A percentile compares a stretch with the other conserved stretches of the same genome.
phyloP scores from a whole-genome alignment of 2,888 invertebrate genomes.

The Nymphalis polychloros region DNA sequence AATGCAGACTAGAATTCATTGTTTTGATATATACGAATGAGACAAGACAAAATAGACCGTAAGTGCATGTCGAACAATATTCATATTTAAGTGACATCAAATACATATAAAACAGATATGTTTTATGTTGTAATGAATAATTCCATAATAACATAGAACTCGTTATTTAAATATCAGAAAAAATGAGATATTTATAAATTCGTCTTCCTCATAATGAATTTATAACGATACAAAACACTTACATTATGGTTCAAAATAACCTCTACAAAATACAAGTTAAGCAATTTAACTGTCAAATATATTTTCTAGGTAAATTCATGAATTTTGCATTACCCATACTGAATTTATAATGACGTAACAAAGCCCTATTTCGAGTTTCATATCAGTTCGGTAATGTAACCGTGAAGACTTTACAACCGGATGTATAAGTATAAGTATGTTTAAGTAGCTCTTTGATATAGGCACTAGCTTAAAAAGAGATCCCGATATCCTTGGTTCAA shows the following conservation, averaged over 20 bases:
- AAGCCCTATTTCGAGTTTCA: not conserved
- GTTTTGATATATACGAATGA: not conserved
- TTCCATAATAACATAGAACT: too few relatives aligned
- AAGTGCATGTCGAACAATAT: not conserved
- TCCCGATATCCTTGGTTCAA: not conserved
- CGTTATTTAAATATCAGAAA: too few relatives aligned
- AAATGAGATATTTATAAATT: too few relatives aligned
- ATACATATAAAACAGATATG: too few relatives aligned
- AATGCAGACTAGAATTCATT: not conserved
- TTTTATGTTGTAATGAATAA: too few relatives aligned
- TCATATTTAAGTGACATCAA: too few relatives aligned
- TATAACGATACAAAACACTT: too few relatives aligned
- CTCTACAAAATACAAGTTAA: too few relatives aligned
- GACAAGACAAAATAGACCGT: not conserved
- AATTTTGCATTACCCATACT: not conserved
- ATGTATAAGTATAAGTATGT: not conserved
- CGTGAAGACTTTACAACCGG: not conserved
- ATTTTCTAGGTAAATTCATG: not conserved
- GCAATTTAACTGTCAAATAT: not conserved
- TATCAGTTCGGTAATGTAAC: not conserved
- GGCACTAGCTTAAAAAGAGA: too few relatives aligned
- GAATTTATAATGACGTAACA: conserved; percentile 2
- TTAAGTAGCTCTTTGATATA: not conserved
- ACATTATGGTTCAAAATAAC: too few relatives aligned
- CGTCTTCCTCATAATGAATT: too few relatives aligned